A percentile compares a stretch with the other conserved stretches of the same genome.
phyloP scores from a whole-genome alignment of 2,113 vertebrate species.

The Spheniscus mendiculus region DNA sequence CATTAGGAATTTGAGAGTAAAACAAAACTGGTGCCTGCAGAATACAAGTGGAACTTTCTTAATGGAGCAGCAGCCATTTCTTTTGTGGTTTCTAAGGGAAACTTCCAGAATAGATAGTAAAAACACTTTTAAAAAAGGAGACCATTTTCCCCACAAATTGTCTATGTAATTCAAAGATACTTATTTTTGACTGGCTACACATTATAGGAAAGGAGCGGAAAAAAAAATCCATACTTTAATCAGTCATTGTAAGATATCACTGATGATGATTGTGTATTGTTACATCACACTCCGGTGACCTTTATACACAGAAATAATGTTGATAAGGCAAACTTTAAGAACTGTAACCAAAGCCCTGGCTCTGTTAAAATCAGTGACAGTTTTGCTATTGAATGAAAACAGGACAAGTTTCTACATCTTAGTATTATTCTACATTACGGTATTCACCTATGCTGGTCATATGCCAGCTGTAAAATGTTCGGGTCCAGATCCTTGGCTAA shows the following conservation, averaged over 20 bases:
- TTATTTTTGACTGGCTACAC: background rate
- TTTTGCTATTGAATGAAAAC: background rate
- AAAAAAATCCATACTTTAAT: background rate
- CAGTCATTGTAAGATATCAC: background rate
- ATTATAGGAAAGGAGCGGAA: background rate
- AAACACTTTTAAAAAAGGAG: background rate
- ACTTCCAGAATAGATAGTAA: background rate
- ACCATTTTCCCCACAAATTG: background rate
- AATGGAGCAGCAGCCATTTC: background rate
- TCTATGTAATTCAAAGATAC: background rate
- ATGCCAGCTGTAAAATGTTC: background rate
- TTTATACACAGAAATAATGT: background rate
- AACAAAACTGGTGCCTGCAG: background rate
- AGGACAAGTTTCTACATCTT: background rate
- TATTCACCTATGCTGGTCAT: background rate
- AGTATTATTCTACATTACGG: too few species aligned
- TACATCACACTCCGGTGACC: background rate
- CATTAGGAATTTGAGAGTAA: constrained; percentile 29
- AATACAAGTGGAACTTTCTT: background rate
- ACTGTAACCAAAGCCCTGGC: background rate
- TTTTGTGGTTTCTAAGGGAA: background rate
- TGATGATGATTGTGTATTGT: background rate
- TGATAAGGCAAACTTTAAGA: background rate
- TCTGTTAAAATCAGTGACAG: background rate
- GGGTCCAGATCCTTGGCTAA: background rate